Conservation (phyloP, 2,113 vertebrate genomes). For the Scomber colias region DNA sequence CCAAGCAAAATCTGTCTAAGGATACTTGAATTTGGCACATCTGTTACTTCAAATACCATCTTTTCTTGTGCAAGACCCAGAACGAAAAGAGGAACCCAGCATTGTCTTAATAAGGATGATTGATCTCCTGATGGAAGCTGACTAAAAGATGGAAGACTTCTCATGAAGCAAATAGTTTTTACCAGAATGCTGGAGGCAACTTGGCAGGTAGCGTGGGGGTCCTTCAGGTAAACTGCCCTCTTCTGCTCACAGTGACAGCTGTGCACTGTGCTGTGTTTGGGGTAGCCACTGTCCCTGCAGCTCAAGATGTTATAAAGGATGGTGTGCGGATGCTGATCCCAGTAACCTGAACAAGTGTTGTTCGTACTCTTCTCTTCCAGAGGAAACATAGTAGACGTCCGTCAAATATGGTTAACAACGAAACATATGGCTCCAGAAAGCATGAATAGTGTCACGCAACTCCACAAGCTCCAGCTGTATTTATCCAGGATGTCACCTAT, state of each 20-base stretch:
- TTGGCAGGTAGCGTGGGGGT: slow-evolving; percentile 81
- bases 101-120: slow-evolving; percentile 77
- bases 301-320: slow-evolving; percentile 89
- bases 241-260: slow-evolving; percentile 84
- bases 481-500: slow-evolving; percentile 77
- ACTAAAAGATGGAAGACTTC: slow-evolving; percentile 86
- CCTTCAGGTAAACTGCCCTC: slow-evolving; percentile 80
- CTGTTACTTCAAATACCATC: slow-evolving; percentile 87
- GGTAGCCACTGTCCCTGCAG: slow-evolving; percentile 46
- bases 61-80: slow-evolving; percentile 89
- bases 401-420: not conserved
- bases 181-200: slow-evolving; percentile 84
- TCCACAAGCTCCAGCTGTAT: slow-evolving; percentile 52
- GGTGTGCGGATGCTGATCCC: slow-evolving; percentile 60
- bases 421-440: not conserved
- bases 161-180: slow-evolving; percentile 87
- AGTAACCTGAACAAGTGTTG: slow-evolving; percentile 69
- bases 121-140: slow-evolving; percentile 82
- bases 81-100: slow-evolving; percentile 89
- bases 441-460: not conserved
- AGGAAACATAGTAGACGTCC: slow-evolving; percentile 24
- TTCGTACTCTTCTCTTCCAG: slow-evolving; percentile 31
- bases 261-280: not conserved
- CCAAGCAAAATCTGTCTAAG: slow-evolving; percentile 88
- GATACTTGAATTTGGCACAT: slow-evolving; percentile 84